These are phyloP conservation scores for Papilio elwesi DNA, from an alignment of 2,888 invertebrate species.

Conservation along the genomic window DNA sequence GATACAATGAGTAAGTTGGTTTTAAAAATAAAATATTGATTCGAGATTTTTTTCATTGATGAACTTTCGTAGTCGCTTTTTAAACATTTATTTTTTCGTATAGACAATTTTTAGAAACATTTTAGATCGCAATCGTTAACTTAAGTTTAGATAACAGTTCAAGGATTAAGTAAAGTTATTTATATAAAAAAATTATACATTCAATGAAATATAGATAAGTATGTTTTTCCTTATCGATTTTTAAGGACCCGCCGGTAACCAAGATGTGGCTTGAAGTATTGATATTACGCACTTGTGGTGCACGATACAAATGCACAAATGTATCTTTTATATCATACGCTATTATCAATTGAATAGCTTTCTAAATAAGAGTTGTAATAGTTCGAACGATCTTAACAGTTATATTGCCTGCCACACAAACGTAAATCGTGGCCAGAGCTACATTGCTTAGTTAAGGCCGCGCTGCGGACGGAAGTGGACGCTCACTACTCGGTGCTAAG, in stretches of 20 bases:
- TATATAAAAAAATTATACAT: neutral
- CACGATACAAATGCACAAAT: conserved; percentile 39
- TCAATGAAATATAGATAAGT: neutral
- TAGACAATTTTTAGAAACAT: neutral
- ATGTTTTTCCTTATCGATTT: neutral
- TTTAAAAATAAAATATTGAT: neutral
- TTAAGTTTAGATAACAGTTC: too few relatives aligned
- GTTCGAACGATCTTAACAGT: conserved; percentile 47
- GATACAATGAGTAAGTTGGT: neutral
- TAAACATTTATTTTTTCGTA: neutral
- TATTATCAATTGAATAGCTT: conserved; percentile 43
- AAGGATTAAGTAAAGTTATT: neutral
- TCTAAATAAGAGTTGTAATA: conserved; percentile 49
- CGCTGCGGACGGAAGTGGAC: conserved; percentile 72
- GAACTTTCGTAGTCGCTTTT: neutral
- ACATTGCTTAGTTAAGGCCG: conserved; percentile 64
- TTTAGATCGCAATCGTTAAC: neutral
- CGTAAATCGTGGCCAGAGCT: conserved; percentile 42
- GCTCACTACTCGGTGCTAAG: conserved; percentile 55
- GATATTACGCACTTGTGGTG: conserved; percentile 43
- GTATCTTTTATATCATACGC: conserved; percentile 27
- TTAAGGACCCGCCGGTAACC: conserved; percentile 9
- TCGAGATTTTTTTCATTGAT: neutral
- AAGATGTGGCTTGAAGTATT: conserved; percentile 9
- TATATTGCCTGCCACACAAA: conserved; percentile 43